phyloP scores from a whole-genome alignment of 2,797 vertebrate genomes.

The Scarus forsteni region DNA sequence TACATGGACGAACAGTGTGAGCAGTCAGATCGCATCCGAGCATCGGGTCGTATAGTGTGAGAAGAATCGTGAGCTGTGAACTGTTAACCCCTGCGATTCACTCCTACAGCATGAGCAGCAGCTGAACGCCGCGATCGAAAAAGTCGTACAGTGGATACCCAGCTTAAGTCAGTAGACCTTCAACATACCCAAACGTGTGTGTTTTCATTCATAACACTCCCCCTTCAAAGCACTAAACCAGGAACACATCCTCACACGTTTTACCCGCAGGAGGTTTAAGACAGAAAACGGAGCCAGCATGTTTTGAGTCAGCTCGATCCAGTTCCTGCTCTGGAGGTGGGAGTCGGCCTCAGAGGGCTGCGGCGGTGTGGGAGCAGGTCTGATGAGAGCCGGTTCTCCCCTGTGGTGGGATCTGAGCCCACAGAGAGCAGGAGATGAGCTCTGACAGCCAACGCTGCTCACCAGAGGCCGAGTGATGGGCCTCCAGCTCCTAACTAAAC shows the following conservation, averaged over 20 bases:
- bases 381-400: conserved; percentile 33
- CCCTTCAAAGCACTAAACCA: conserved; percentile 5
- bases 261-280: conserved; percentile 43
- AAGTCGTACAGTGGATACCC: too few relatives aligned
- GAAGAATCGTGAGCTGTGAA: too few relatives aligned
- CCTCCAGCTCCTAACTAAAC: conserved; percentile 40
- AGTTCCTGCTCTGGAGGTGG: background rate
- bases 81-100: too few relatives aligned
- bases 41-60: too few relatives aligned
- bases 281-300: conserved; percentile 46
- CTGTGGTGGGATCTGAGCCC: conserved; percentile 23
- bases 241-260: conserved; percentile 20
- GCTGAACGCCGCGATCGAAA: too few relatives aligned
- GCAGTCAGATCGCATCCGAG: too few relatives aligned
- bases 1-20: too few relatives aligned
- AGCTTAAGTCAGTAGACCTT: too few relatives aligned
- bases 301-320: conserved; percentile 22
- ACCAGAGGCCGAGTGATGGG: conserved; percentile 42
- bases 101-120: too few relatives aligned
- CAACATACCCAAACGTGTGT: too few relatives aligned
- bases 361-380: conserved; percentile 10
- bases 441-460: conserved; percentile 40
- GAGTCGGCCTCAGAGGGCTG: conserved; percentile 5
- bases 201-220: background rate
- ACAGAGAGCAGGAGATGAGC: conserved; percentile 25